Percentiles rank a stretch among this genome's conserved stretches.
These are phyloP conservation scores for Dolichotis patagonum DNA, from an alignment of 2,113 vertebrate species.

Conservation along the genomic window DNA sequence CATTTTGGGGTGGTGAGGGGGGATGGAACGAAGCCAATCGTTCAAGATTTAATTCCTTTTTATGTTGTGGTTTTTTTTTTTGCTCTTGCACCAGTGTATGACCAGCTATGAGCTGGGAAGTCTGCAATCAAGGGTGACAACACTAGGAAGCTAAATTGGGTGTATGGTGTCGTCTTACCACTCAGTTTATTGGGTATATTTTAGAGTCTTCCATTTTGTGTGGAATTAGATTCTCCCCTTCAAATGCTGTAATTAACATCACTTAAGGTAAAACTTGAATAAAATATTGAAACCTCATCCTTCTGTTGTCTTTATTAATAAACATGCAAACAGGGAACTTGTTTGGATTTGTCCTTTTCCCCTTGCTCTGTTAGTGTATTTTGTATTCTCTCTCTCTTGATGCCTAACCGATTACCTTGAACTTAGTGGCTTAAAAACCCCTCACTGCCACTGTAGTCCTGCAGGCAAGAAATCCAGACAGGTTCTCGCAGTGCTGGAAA, in stretches of 20 bases:
- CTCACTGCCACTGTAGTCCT: neutral
- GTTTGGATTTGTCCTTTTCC: neutral
- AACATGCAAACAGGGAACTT: neutral
- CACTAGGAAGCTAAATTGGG: constrained; percentile 80
- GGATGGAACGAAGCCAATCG: constrained; percentile 82
- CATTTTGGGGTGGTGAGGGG: constrained; percentile 78
- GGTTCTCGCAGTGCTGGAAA: neutral
- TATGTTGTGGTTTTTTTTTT: constrained; percentile 81
- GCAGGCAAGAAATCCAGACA: neutral
- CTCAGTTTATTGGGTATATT: constrained; percentile 84
- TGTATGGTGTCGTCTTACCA: constrained; percentile 81
- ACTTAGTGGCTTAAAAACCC: neutral
- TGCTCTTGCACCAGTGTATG: constrained; percentile 80
- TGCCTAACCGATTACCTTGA: neutral
- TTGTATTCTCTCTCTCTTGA: neutral
- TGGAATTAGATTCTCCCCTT: constrained; percentile 87
- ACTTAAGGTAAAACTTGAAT: constrained; percentile 89
- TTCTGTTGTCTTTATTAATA: constrained; percentile 70
- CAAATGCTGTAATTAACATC: constrained; percentile 89
- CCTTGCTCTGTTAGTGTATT: neutral
- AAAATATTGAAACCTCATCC: constrained; percentile 86
- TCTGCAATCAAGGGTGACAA: constrained; percentile 80
- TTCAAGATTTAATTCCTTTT: constrained; percentile 79
- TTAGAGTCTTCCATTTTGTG: constrained; percentile 91
- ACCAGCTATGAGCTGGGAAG: constrained; percentile 82